phyloP scores from a whole-genome alignment of 2,888 invertebrate genomes.

The Caenorhabditis doughertyi region DNA sequence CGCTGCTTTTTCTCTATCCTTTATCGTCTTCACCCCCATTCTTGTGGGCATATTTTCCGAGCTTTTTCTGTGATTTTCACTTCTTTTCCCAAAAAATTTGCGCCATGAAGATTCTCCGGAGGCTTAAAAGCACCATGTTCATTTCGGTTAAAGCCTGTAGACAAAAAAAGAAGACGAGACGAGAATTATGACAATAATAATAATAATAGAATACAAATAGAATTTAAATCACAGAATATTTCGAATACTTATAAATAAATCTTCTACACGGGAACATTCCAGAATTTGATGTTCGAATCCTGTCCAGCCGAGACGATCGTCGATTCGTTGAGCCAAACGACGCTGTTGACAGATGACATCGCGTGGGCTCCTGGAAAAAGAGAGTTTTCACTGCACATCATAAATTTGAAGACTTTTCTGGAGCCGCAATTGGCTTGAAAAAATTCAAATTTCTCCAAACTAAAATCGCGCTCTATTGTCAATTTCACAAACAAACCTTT shows the following conservation, averaged over 20 bases:
- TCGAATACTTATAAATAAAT: too few species aligned
- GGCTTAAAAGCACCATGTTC: too few species aligned
- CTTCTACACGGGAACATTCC: conserved; percentile 66
- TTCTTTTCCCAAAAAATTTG: background rate
- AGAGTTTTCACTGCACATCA: too few species aligned
- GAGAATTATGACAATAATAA: too few species aligned
- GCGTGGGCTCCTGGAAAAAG: conserved; percentile 91
- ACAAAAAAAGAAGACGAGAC: too few species aligned
- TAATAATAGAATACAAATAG: too few species aligned
- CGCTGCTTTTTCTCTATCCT: conserved; percentile 4
- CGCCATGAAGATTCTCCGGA: background rate
- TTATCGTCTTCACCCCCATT: background rate
- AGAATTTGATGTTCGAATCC: conserved; percentile 92
- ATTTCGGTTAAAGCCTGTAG: too few species aligned
- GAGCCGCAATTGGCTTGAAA: background rate
- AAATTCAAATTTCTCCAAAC: background rate
- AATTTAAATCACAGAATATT: too few species aligned
- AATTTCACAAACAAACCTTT: conserved; percentile 69
- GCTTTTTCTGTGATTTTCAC: background rate
- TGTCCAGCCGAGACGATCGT: conserved; percentile 95
- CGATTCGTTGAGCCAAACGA: conserved; percentile 91
- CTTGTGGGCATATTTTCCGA: background rate
- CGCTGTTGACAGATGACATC: conserved; percentile 94
- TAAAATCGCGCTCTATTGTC: background rate
- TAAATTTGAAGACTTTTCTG: too few species aligned